Evolutionary conservation across 2,113 vertebrate genomes (phyloP).

Genomic region (Platysteira castanea): DNA sequence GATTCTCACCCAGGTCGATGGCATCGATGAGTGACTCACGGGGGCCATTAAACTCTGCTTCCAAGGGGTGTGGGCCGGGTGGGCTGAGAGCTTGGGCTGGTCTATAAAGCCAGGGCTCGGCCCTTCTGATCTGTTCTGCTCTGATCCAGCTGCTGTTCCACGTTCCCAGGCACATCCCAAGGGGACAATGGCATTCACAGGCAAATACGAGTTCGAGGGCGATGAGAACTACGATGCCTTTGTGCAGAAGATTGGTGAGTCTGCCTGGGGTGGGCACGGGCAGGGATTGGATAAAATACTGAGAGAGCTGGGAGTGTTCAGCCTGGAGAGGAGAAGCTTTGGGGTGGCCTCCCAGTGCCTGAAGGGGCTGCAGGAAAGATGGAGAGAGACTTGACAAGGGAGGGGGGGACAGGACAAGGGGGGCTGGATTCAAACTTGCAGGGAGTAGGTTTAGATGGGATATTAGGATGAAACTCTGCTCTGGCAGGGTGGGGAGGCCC

Average conservation of each 20-base stretch:
- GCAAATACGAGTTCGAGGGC: slow-evolving; percentile 80
- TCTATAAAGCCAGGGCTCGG: slow-evolving; percentile 34
- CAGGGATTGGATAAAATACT: background rate
- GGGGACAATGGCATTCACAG: slow-evolving; percentile 76
- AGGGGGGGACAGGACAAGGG: background rate
- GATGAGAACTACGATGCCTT: slow-evolving; percentile 84
- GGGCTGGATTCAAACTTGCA: no score
- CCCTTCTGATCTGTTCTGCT: background rate
- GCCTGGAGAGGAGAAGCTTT: background rate
- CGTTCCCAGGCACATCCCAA: background rate
- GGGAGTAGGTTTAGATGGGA: no score
- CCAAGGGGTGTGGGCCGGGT: background rate
- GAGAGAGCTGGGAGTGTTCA: background rate
- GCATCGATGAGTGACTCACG: slow-evolving; percentile 42
- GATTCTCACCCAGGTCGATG: slow-evolving; percentile 20
- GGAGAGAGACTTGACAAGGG: background rate
- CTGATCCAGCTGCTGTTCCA: background rate
- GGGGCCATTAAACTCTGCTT: slow-evolving; percentile 4
- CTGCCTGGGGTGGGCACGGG: background rate
- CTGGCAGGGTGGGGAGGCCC: accelerated
- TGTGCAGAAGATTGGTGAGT: slow-evolving; percentile 71
- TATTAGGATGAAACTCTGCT: accelerated
- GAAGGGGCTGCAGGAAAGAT: background rate
- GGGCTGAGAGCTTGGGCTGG: background rate
- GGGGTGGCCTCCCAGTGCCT: background rate